Evolutionary conservation across 1,140 invertebrate genomes (phyloP).

Genomic region (Pseudoatta argentina): DNA sequence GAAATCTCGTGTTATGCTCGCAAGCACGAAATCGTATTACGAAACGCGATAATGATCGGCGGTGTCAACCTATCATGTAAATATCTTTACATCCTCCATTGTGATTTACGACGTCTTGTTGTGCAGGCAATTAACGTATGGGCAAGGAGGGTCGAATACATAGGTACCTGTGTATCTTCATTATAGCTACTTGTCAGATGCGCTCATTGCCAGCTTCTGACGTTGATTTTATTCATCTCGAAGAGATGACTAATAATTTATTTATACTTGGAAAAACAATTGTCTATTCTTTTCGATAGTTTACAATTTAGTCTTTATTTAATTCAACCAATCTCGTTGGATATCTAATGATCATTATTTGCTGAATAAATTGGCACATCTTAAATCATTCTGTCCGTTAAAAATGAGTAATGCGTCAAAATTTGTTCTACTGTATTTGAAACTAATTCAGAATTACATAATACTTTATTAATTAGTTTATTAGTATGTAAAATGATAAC

Average conservation of each 20-base stretch:
- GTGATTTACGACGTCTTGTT: conserved; percentile 17
- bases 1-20: not conserved
- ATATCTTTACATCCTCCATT: not conserved
- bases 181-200: not conserved
- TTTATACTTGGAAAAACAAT: not conserved
- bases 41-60: conserved; percentile 28
- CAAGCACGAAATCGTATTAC: conserved; percentile 8
- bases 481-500: not conserved
- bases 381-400: not conserved
- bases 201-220: not conserved
- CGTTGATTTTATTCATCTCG: not conserved
- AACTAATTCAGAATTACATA: not conserved
- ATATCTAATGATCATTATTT: not conserved
- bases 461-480: not conserved
- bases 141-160: not conserved
- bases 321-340: not conserved
- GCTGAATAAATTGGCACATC: not conserved
- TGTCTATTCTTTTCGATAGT: not conserved
- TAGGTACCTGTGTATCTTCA: conserved; percentile 1
- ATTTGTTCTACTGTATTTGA: not conserved
- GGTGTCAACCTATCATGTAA: not conserved
- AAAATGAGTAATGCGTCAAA: not conserved
- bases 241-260: not conserved
- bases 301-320: not conserved
- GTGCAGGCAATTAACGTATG: conserved; percentile 6